Conservation (phyloP, 2,113 vertebrate species). For the Raphicerus campestris region DNA sequence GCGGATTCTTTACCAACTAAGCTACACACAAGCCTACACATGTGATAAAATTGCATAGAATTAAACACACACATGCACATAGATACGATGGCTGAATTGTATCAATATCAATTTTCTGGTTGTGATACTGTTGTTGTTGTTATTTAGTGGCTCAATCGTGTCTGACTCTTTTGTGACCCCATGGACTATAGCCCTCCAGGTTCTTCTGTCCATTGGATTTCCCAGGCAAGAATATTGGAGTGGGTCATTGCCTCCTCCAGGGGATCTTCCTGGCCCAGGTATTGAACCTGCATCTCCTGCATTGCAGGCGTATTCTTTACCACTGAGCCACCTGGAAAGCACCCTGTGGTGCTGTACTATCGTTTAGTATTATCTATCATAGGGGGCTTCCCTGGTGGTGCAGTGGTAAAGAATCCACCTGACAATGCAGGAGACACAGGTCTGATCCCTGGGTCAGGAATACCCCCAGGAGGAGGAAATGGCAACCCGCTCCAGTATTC, state of each 20-base stretch:
- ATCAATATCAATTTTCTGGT: not conserved
- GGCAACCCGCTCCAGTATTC: not conserved
- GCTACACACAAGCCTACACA: not conserved
- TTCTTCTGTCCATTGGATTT: not conserved
- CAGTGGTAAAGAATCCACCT: not conserved
- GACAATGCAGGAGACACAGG: not conserved
- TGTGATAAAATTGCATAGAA: not conserved
- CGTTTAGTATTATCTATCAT: not conserved
- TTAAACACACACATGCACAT: not conserved
- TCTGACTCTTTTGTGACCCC: not conserved
- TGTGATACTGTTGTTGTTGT: not conserved
- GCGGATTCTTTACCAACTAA: not conserved
- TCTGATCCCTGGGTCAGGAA: not conserved
- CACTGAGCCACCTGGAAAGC: not conserved
- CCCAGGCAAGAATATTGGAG: not conserved
- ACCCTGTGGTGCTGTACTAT: not conserved
- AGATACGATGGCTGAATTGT: not conserved
- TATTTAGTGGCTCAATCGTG: not conserved
- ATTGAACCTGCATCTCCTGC: not conserved
- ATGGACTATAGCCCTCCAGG: not conserved
- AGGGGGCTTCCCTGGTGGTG: not conserved
- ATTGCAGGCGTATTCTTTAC: not conserved
- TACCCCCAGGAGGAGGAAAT: not conserved
- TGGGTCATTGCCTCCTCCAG: not conserved
- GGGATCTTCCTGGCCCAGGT: not conserved